These are phyloP conservation scores for Tachycineta bicolor DNA, from an alignment of 2,113 vertebrate genomes.

Conservation along the genomic window DNA sequence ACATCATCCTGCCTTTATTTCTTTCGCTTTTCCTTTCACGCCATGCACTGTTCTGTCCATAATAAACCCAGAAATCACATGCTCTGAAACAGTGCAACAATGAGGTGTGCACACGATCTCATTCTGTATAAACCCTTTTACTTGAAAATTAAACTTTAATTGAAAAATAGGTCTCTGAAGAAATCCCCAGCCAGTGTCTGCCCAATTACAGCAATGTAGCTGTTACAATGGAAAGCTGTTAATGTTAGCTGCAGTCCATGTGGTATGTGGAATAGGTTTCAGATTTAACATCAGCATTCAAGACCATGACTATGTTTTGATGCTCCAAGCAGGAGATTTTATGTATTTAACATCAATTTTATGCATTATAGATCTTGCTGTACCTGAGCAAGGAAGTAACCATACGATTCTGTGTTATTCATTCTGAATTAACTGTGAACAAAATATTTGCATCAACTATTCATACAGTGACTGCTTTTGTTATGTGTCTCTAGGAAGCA, in stretches of 20 bases:
- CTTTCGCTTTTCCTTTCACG: not conserved
- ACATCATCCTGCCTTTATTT: not conserved
- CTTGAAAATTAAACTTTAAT: constrained; percentile 55
- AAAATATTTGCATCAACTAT: constrained; percentile 40
- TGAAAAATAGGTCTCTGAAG: constrained; percentile 39
- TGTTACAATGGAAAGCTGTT: not conserved
- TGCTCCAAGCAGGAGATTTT: constrained; percentile 34
- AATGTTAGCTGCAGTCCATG: not conserved
- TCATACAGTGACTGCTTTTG: constrained; percentile 11
- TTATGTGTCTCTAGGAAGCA: constrained; percentile 23
- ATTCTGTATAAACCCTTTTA: constrained; percentile 2
- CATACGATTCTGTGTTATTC: constrained; percentile 10
- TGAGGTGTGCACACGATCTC: not conserved
- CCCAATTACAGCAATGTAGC: not conserved
- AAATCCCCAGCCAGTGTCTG: not conserved
- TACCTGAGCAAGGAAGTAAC: not conserved
- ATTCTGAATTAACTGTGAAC: constrained; percentile 47
- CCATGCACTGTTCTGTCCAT: not conserved
- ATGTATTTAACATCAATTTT: constrained; percentile 24
- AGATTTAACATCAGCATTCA: constrained; percentile 55
- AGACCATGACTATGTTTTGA: constrained; percentile 25
- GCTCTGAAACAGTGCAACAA: not conserved
- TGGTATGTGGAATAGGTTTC: constrained; percentile 27
- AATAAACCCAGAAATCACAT: not conserved
- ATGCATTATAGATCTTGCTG: constrained; percentile 26